Evolutionary conservation across 2,113 vertebrate species (phyloP), one percentile per base, ranked within the genome.

Genomic region (Myiozetetes cayanensis): DNA sequence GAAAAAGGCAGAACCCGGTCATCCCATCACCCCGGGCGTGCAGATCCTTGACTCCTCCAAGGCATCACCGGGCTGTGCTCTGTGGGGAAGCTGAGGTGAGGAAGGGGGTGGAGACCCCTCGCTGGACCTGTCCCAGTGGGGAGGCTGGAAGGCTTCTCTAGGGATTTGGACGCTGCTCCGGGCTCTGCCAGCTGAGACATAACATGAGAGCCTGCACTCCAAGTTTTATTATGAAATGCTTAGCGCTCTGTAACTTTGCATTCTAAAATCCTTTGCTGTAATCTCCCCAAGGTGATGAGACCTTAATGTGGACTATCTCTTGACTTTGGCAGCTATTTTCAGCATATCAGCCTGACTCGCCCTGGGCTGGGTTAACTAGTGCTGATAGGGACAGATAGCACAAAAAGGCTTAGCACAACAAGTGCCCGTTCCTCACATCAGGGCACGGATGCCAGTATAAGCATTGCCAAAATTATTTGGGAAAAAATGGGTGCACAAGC

Each of bases 341-440:
- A 91, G 91, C 68, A 11, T 55, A 81, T 67, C 73, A 65, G 81
- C 50, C 46, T 62, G 41, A 44, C 58, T 50, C 62, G 77, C 50
- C 65, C 47, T 3, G 1, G 75, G 89, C 78, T 79, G 43, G 43
- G 63, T 91, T 88, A 80, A 90, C 20, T 58, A 90, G 44, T 21
- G 43, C 68, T 68, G 68, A 55, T 86, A 88, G 84, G 59, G 63
- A 55, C n/a, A 85, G n/a, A 27, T 27, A 55, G 50, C 1, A 24
- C 74, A 84, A 87, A 62, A 91, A 82, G 87, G 10, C 66, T 80
- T 17, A 49, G 62, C 19, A 46, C 46, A 28, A 43, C 49, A 7
- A 91, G 55, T n/a, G 74, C 43, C 63, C 0, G 4, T 22, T 85
- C 63, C 30, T 59, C 2, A 0, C 16, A 44, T 3, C 0, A 1